Evolutionary conservation across 2,888 invertebrate genomes (phyloP).

Genomic region (Folsomia candida): DNA sequence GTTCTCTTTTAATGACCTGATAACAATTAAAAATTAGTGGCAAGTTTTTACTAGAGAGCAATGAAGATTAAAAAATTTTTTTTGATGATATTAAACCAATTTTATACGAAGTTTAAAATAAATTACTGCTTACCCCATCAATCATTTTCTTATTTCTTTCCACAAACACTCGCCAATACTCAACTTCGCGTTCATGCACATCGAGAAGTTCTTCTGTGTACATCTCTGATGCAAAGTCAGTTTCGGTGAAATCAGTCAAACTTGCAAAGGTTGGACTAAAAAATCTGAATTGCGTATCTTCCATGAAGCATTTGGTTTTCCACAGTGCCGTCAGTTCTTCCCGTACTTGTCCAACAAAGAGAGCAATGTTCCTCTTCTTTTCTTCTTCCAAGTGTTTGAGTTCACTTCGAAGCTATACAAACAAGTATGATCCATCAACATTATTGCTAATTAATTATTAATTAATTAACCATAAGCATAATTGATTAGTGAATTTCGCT

Average conservation of each 20-base stretch:
- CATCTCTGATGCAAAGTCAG: constrained; percentile 65
- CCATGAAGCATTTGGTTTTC: constrained; percentile 69
- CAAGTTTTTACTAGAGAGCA: constrained; percentile 1
- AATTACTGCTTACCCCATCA: constrained; percentile 46
- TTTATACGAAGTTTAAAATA: no score
- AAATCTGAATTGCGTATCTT: constrained; percentile 50
- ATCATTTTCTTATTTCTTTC: constrained; percentile 53
- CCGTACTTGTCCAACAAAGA: constrained; percentile 66
- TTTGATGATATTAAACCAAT: no score
- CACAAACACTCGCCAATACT: constrained; percentile 59
- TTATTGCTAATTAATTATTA: neutral
- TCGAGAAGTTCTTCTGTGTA: constrained; percentile 77
- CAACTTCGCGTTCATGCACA: constrained; percentile 74
- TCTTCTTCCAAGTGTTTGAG: constrained; percentile 71
- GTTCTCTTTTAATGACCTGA: constrained; percentile 65
- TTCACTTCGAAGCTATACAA: constrained; percentile 63
- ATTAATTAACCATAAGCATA: neutral
- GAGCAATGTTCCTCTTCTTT: constrained; percentile 70
- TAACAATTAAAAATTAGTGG: constrained; percentile 59
- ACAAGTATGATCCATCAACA: neutral
- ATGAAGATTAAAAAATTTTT: neutral
- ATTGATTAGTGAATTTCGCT: no score
- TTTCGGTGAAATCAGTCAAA: constrained; percentile 56
- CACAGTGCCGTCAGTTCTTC: constrained; percentile 71
- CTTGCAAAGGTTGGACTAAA: constrained; percentile 45